phyloP scores from a whole-genome alignment of 2,888 invertebrate species.

The Chymomyza procnemis region DNA sequence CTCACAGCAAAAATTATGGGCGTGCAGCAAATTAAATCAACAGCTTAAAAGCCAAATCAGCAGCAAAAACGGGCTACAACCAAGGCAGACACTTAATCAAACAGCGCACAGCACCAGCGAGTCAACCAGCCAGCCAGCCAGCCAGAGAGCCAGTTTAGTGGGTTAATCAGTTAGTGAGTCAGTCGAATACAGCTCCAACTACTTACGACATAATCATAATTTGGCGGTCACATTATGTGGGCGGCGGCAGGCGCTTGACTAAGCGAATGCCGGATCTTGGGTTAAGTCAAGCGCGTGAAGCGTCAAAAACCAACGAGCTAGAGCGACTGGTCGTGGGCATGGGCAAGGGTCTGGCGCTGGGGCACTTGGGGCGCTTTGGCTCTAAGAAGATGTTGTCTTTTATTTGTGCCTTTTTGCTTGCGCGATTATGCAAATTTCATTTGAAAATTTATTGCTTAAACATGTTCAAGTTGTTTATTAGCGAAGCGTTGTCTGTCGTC shows the following conservation, averaged over 20 bases:
- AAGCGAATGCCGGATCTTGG: conserved; percentile 23
- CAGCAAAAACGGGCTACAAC: background rate
- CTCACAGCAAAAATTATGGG: background rate
- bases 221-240: conserved; percentile 41
- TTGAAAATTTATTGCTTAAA: conserved; percentile 57
- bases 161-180: background rate
- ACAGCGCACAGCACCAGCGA: background rate
- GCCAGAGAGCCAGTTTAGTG: background rate
- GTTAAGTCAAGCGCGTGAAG: conserved; percentile 29
- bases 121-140: background rate
- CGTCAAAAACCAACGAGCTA: background rate
- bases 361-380: background rate
- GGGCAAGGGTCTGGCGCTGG: no score
- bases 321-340: background rate
- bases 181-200: background rate
- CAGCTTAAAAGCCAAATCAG: background rate
- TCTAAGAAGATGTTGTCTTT: background rate
- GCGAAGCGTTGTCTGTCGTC: background rate
- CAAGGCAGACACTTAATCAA: background rate
- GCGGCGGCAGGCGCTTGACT: background rate
- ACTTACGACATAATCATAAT: conserved; percentile 16
- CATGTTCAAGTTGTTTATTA: conserved; percentile 27
- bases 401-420: conserved; percentile 12
- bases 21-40: background rate
- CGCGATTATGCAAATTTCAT: conserved; percentile 63